Conservation (phyloP, 2,797 vertebrate species). For the Carduelis carduelis region DNA sequence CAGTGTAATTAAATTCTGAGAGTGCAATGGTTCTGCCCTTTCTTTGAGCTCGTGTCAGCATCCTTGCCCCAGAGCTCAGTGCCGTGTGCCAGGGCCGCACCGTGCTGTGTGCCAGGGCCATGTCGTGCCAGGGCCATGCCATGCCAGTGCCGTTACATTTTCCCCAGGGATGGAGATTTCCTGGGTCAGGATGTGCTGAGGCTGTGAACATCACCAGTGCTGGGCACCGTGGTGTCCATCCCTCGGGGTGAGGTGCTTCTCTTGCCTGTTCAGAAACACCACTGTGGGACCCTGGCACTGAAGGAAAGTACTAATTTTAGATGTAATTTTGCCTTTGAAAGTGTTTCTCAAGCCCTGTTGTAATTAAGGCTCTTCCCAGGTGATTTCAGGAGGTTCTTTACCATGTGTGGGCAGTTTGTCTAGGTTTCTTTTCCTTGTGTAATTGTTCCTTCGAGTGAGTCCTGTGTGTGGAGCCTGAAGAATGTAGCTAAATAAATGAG, state of each 20-base stretch:
- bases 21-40: neutral
- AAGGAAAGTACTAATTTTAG: neutral
- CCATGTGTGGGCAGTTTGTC: neutral
- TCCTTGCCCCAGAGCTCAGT: too few species aligned
- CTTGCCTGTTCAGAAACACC: neutral
- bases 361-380: neutral
- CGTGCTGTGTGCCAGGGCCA: too few species aligned
- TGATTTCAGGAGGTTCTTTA: neutral
- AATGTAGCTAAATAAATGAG: neutral
- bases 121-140: too few species aligned
- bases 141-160: neutral
- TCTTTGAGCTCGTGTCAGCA: neutral
- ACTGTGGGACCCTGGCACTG: neutral
- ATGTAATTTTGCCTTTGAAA: neutral
- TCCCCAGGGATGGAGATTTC: neutral
- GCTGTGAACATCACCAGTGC: accelerated
- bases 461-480: accelerated
- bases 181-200: neutral
- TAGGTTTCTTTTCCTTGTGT: neutral
- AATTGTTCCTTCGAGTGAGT: neutral
- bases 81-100: neutral
- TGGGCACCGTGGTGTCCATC: neutral
- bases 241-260: accelerated
- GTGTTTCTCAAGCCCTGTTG: neutral
- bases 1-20: neutral